A percentile compares a stretch with the other conserved stretches of the same genome.
Evolutionary conservation across 2,797 vertebrate species (phyloP).

Genomic region (Tinamus major): DNA sequence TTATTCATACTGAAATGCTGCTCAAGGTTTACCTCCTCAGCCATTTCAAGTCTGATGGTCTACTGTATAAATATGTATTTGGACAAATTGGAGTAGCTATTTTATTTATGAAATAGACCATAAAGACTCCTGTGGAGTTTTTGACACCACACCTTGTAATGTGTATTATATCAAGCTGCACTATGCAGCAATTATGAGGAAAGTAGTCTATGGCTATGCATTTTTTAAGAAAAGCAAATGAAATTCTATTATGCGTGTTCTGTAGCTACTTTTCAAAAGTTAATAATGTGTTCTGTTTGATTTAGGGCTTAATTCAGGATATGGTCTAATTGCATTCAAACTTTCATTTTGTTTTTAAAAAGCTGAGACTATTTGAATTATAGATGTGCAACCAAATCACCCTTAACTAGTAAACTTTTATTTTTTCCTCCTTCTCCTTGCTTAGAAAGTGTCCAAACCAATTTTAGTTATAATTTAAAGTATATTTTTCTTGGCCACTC

Average conservation of each 20-base stretch:
- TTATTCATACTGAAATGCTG: conserved; percentile 22
- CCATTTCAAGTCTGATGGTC: not conserved
- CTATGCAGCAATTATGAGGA: conserved; percentile 29
- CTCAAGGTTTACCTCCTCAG: conserved; percentile 17
- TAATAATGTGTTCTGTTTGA: conserved; percentile 65
- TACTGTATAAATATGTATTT: conserved; percentile 53
- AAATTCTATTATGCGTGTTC: conserved; percentile 54
- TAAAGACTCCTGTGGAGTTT: conserved; percentile 42
- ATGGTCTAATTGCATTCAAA: conserved; percentile 48
- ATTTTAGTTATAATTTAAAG: conserved; percentile 57
- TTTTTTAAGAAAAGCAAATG: conserved; percentile 57
- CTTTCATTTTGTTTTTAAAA: conserved; percentile 54
- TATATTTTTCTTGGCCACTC: conserved; percentile 68
- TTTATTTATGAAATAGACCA: conserved; percentile 68
- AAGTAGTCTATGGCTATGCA: conserved; percentile 12
- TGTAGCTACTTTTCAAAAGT: conserved; percentile 45
- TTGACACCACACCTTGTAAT: conserved; percentile 65
- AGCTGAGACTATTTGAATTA: conserved; percentile 42
- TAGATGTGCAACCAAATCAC: conserved; percentile 1
- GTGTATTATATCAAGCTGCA: conserved; percentile 54
- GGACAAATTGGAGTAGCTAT: conserved; percentile 42
- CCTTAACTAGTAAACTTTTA: conserved; percentile 6
- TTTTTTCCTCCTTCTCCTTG: conserved; percentile 31
- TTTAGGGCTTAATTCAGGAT: conserved; percentile 62
- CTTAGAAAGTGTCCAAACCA: conserved; percentile 17